Percentiles rank a stretch among this genome's conserved stretches.
phyloP scores from a whole-genome alignment of 2,888 invertebrate genomes.

The Lumbricus terrestris region DNA sequence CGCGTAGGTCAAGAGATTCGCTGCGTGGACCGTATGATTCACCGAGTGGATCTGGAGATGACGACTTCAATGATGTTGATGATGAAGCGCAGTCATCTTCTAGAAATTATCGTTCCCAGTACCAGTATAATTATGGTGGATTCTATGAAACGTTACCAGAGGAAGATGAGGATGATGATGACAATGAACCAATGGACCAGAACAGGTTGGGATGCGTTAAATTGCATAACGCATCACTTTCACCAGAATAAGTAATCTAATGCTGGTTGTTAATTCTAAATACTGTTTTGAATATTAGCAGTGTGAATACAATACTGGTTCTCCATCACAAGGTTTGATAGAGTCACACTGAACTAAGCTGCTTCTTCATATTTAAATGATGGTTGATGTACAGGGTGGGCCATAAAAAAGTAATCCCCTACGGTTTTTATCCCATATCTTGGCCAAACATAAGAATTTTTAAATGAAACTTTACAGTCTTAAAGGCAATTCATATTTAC shows the following conservation, averaged over 20 bases:
- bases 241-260: not conserved
- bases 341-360: not conserved
- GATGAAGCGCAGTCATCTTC: not conserved
- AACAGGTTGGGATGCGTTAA: not conserved
- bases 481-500: no score
- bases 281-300: not conserved
- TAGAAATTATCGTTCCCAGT: not conserved
- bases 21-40: not conserved
- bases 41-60: slow-evolving; percentile 14
- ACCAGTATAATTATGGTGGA: slow-evolving; percentile 7
- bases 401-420: no score
- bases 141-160: not conserved
- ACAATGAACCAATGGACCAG: not conserved
- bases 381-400: no score
- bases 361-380: not conserved
- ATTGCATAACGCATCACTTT: not conserved
- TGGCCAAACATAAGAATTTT: no score
- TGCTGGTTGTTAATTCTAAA: not conserved
- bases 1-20: not conserved
- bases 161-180: slow-evolving; percentile 18
- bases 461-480: no score
- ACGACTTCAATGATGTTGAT: not conserved
- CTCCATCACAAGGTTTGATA: not conserved
- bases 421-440: no score
- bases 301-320: not conserved